Conservation (phyloP, 2,888 invertebrate genomes). For the Pterostichus madidus region DNA sequence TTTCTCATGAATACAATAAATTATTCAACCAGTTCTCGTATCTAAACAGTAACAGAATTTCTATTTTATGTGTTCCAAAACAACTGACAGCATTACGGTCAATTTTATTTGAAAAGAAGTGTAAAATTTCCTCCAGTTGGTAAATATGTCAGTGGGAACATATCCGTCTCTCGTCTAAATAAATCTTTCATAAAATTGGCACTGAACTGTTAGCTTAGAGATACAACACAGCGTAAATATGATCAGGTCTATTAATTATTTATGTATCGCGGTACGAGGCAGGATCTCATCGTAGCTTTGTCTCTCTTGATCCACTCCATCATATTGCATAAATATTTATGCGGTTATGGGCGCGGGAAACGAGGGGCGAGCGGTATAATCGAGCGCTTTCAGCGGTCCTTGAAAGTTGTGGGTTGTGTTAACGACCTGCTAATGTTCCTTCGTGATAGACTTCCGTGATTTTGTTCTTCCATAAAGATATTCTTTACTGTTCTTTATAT, state of each 20-base stretch:
- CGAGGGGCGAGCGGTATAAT: constrained; percentile 23
- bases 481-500: constrained; percentile 34
- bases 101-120: constrained; percentile 1
- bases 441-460: constrained; percentile 51
- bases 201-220: constrained; percentile 50
- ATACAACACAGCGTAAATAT: constrained; percentile 46
- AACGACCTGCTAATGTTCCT: constrained; percentile 49
- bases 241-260: constrained; percentile 62
- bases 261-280: constrained; percentile 52
- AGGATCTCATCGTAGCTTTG: constrained; percentile 44
- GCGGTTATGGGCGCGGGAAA: constrained; percentile 11
- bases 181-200: constrained; percentile 57
- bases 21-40: constrained; percentile 11
- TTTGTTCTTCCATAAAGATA: constrained; percentile 51
- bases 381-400: constrained; percentile 53
- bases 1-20: constrained; percentile 28
- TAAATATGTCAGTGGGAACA: constrained; percentile 29
- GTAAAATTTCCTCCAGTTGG: constrained; percentile 21
- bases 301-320: constrained; percentile 53
- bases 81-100: background rate
- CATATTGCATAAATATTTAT: constrained; percentile 62
- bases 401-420: constrained; percentile 51
- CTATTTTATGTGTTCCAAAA: background rate
- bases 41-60: background rate
- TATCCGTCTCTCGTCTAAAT: background rate